These are phyloP conservation scores for Diabrotica virgifera DNA, from an alignment of 1,140 invertebrate genomes.

Conservation along the genomic window DNA sequence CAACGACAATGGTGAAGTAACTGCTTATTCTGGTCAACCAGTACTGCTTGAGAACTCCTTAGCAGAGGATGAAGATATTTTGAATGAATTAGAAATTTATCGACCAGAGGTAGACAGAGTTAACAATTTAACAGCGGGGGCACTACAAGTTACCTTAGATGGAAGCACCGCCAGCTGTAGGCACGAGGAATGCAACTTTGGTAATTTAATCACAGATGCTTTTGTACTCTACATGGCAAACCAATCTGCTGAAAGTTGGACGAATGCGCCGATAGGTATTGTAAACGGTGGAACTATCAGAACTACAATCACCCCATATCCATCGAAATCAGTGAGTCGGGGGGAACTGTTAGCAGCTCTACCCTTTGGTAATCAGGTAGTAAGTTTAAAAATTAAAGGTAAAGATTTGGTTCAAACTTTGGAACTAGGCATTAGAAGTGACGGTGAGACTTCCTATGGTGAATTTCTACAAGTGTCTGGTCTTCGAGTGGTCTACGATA, in stretches of 20 bases:
- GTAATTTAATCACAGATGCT: slow-evolving; percentile 77
- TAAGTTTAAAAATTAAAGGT: slow-evolving; percentile 55
- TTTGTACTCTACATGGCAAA: slow-evolving; percentile 57
- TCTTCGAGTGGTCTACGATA: slow-evolving; percentile 55
- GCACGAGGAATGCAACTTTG: slow-evolving; percentile 76
- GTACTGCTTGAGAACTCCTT: slow-evolving; percentile 69
- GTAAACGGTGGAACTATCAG: slow-evolving; percentile 69
- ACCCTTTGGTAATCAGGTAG: slow-evolving; percentile 57
- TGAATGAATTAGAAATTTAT: slow-evolving; percentile 62
- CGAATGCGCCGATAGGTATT: slow-evolving; percentile 71
- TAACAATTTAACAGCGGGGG: slow-evolving; percentile 59
- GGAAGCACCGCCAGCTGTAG: slow-evolving; percentile 66
- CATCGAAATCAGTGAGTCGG: slow-evolving; percentile 48
- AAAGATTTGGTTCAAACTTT: slow-evolving; percentile 50
- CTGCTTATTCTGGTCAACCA: slow-evolving; percentile 70
- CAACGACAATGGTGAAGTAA: slow-evolving; percentile 69
- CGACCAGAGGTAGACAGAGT: slow-evolving; percentile 56
- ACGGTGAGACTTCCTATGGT: slow-evolving; percentile 52
- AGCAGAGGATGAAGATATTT: slow-evolving; percentile 62
- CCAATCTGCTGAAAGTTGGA: slow-evolving; percentile 58
- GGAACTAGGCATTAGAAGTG: slow-evolving; percentile 55
- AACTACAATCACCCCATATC: slow-evolving; percentile 52
- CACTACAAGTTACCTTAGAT: slow-evolving; percentile 62
- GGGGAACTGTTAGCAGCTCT: slow-evolving; percentile 50
- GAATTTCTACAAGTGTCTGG: slow-evolving; percentile 63